phyloP scores from a whole-genome alignment of 2,113 vertebrate genomes.

The Hemibagrus wyckioides region DNA sequence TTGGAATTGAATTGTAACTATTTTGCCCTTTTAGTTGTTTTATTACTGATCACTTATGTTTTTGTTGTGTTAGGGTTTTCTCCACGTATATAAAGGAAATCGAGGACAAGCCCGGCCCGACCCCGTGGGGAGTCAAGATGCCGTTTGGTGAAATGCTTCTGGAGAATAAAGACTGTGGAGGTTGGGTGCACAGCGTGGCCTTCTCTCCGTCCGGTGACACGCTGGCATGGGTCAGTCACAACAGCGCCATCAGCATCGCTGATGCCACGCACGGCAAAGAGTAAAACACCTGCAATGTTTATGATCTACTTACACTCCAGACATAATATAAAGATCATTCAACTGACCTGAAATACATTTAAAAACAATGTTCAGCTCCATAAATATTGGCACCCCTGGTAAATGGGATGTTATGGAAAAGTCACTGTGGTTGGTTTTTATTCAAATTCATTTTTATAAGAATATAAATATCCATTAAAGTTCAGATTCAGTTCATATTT shows the following conservation, averaged over 20 bases:
- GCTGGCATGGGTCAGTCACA: slow-evolving; percentile 77
- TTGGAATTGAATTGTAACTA: neutral
- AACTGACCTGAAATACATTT: neutral
- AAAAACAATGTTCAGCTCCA: neutral
- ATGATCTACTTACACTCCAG: neutral
- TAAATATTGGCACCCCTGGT: neutral
- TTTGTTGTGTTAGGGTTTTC: slow-evolving; percentile 67
- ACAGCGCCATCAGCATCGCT: slow-evolving; percentile 73
- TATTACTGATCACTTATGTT: neutral
- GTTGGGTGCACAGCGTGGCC: slow-evolving; percentile 79
- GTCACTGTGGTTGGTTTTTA: neutral
- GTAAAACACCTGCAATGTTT: slow-evolving; percentile 57
- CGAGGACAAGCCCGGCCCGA: slow-evolving; percentile 79
- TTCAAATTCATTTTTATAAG: neutral
- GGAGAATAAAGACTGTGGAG: slow-evolving; percentile 76
- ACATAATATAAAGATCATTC: neutral
- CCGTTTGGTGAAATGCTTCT: slow-evolving; percentile 78
- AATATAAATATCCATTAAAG: neutral
- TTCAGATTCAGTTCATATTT: neutral
- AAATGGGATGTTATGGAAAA: neutral
- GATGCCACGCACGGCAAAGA: slow-evolving; percentile 73
- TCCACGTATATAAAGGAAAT: slow-evolving; percentile 82
- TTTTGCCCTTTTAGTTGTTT: no score
- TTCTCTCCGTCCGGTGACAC: slow-evolving; percentile 78
- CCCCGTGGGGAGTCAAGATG: slow-evolving; percentile 80